phyloP scores from a whole-genome alignment of 2,113 vertebrate genomes.

The Cariama cristata region DNA sequence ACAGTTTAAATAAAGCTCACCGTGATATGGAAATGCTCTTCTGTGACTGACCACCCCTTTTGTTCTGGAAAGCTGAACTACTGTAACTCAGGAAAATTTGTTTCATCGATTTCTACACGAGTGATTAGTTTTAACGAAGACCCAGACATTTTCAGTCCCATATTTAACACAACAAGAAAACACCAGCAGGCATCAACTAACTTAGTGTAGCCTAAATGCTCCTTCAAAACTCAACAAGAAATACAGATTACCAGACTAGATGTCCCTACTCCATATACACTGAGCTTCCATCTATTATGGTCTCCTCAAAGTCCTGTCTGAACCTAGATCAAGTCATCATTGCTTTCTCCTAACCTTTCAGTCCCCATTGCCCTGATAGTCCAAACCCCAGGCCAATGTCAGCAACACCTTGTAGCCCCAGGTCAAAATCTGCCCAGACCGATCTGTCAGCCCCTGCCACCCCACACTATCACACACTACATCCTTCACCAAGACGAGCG shows the following conservation, averaged over 20 bases:
- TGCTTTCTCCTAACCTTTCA: not conserved
- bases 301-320: not conserved
- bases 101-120: not conserved
- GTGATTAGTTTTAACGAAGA: not conserved
- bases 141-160: not conserved
- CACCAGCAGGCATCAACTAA: not conserved
- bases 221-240: not conserved
- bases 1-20: not conserved
- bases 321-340: not conserved
- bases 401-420: not conserved
- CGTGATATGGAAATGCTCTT: not conserved
- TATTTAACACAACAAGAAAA: not conserved
- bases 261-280: not conserved
- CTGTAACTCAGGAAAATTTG: not conserved
- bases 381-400: not conserved
- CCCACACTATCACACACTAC: not conserved
- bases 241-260: not conserved
- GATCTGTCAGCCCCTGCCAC: not conserved
- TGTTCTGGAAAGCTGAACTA: not conserved
- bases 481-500: not conserved
- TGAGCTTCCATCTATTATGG: not conserved
- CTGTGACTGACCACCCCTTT: not conserved
- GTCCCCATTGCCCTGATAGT: not conserved
- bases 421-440: not conserved
- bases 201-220: not conserved